Conservation (phyloP, 2,113 vertebrate species). For the Varanus komodoensis region DNA sequence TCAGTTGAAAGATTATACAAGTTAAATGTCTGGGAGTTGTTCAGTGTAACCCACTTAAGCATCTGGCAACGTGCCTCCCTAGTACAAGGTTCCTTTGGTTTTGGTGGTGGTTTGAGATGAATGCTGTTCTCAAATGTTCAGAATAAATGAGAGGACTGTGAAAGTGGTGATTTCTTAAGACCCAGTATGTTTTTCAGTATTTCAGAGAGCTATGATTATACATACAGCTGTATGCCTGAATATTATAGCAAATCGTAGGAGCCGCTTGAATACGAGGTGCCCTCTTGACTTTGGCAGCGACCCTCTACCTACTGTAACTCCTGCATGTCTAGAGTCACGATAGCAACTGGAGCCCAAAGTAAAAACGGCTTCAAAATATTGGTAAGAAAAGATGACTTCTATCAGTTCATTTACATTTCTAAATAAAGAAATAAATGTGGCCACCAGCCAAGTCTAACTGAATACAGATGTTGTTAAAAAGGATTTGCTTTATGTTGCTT, state of each 20-base stretch:
- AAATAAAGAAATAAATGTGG: slow-evolving; percentile 24
- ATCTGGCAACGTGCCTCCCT: accelerated
- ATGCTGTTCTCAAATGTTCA: slow-evolving; percentile 45
- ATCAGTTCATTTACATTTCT: neutral
- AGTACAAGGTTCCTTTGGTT: slow-evolving; percentile 47
- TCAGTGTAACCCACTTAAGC: neutral
- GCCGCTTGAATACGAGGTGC: neutral
- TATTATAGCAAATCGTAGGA: neutral
- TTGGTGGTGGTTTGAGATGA: slow-evolving; percentile 55
- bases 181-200: slow-evolving; percentile 49
- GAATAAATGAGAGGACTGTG: slow-evolving; percentile 52
- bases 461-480: slow-evolving; percentile 48
- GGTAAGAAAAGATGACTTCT: neutral
- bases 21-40: slow-evolving; percentile 37
- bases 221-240: neutral
- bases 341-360: slow-evolving; percentile 19
- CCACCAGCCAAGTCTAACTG: slow-evolving; percentile 24
- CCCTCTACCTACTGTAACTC: neutral
- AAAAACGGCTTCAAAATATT: neutral
- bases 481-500: neutral
- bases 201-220: neutral
- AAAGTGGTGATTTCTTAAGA: slow-evolving; percentile 52
- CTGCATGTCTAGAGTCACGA: accelerated
- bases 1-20: slow-evolving; percentile 2
- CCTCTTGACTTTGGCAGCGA: neutral